Percentiles rank a stretch among this genome's conserved stretches.
These are phyloP conservation scores for Himantopus leucocephalus DNA, from an alignment of 2,113 vertebrate species.

Conservation along the genomic window DNA sequence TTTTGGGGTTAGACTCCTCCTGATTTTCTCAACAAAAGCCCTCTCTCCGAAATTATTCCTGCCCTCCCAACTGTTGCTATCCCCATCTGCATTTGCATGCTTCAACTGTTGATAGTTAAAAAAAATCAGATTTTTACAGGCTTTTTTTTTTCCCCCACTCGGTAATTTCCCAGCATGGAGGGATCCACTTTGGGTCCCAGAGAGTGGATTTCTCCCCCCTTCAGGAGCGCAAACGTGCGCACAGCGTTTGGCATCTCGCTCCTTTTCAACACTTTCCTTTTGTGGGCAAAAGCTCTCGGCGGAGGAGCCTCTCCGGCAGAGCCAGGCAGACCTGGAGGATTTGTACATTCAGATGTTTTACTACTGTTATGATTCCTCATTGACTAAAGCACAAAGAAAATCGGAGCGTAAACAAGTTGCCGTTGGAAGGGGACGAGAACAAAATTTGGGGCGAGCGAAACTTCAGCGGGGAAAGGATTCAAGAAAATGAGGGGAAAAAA, in stretches of 20 bases:
- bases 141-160: accelerated
- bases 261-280: conserved; percentile 58
- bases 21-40: not conserved
- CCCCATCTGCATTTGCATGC: too few species aligned
- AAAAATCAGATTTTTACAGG: not conserved
- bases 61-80: not conserved
- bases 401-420: not conserved
- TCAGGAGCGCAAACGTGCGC: not conserved
- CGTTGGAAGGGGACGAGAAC: not conserved
- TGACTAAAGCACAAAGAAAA: not conserved
- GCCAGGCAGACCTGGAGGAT: not conserved
- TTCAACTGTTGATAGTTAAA: not conserved
- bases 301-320: not conserved
- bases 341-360: not conserved
- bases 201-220: not conserved
- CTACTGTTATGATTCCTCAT: not conserved
- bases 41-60: not conserved
- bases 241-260: conserved; percentile 17
- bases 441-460: not conserved
- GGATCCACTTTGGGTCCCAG: not conserved
- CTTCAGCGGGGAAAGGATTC: not conserved
- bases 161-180: not conserved
- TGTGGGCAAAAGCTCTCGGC: conserved; percentile 51
- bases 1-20: not conserved
- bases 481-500: accelerated